Percentiles rank a stretch among this genome's conserved stretches.
Evolutionary conservation across 2,888 invertebrate genomes (phyloP).

Genomic region (Epistrophe grossulariae): DNA sequence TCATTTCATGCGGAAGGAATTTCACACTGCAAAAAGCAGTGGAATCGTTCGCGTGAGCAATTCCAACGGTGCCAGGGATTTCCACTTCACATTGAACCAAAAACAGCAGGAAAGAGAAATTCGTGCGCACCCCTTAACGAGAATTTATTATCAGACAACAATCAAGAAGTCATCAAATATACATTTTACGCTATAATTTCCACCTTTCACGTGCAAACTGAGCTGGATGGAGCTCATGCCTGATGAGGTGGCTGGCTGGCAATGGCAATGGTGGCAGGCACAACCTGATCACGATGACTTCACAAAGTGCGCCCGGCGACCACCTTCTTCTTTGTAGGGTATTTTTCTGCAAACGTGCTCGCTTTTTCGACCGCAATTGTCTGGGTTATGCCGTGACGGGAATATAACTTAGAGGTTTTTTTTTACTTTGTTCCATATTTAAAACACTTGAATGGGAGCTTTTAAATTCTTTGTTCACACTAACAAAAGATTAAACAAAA

Average conservation of each 20-base stretch:
- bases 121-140: slow-evolving; percentile 75
- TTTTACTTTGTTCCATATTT: slow-evolving; percentile 43
- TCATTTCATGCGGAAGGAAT: slow-evolving; percentile 72
- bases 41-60: slow-evolving; percentile 74
- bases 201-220: slow-evolving; percentile 77
- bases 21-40: slow-evolving; percentile 74
- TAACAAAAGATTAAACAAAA: slow-evolving; percentile 43
- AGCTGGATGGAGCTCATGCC: slow-evolving; percentile 47
- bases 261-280: slow-evolving; percentile 49
- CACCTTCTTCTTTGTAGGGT: slow-evolving; percentile 45
- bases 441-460: slow-evolving; percentile 40
- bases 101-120: slow-evolving; percentile 48
- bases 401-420: slow-evolving; percentile 42
- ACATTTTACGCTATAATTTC: slow-evolving; percentile 82
- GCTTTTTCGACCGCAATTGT: slow-evolving; percentile 72
- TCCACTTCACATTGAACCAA: slow-evolving; percentile 53
- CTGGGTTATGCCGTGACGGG: slow-evolving; percentile 65
- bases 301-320: slow-evolving; percentile 55
- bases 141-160: slow-evolving; percentile 78
- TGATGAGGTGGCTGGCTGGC: slow-evolving; percentile 47
- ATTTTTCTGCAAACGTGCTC: slow-evolving; percentile 59
- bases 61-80: slow-evolving; percentile 69
- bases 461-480: slow-evolving; percentile 58
- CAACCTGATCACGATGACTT: slow-evolving; percentile 45
- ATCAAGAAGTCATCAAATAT: slow-evolving; percentile 83